Percentiles rank a stretch among this genome's conserved stretches.
These are phyloP conservation scores for Volucella inanis DNA, from an alignment of 2,888 invertebrate genomes.

Conservation along the genomic window DNA sequence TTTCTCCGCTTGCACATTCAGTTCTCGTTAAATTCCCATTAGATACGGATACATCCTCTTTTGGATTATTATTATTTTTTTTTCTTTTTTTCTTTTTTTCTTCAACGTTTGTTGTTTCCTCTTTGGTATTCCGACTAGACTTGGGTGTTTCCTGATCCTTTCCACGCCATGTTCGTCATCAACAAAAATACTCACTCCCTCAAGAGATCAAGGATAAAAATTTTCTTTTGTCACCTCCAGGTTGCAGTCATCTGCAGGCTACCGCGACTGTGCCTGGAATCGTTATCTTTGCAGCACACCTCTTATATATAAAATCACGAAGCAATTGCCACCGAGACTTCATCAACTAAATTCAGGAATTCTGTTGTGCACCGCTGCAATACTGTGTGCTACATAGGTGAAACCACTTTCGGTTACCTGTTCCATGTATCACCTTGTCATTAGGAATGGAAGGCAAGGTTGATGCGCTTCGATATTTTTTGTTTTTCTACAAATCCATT, in stretches of 20 bases:
- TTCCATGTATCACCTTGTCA: conserved; percentile 32
- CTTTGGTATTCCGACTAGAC: conserved; percentile 4
- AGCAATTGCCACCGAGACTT: conserved; percentile 29
- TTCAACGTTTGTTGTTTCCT: too few species aligned
- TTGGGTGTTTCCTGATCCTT: conserved; percentile 58
- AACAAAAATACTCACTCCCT: conserved; percentile 1
- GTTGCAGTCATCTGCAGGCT: not conserved
- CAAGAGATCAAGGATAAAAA: conserved; percentile 6
- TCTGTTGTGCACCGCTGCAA: conserved; percentile 40
- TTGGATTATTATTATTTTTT: not conserved
- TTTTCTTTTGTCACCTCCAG: conserved; percentile 45
- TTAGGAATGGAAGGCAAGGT: conserved; percentile 17
- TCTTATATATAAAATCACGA: conserved; percentile 21
- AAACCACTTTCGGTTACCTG: too few species aligned
- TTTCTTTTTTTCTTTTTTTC: not conserved
- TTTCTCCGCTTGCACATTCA: conserved; percentile 52
- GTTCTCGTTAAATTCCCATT: conserved; percentile 73
- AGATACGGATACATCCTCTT: conserved; percentile 61
- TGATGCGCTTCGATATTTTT: conserved; percentile 29
- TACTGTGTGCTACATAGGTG: not conserved
- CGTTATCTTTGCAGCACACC: not conserved
- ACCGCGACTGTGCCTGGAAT: not conserved
- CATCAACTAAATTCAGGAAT: conserved; percentile 14
- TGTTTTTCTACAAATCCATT: conserved; percentile 48
- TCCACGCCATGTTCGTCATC: conserved; percentile 26